These are phyloP conservation scores for Melipona quadrifasciata DNA, from an alignment of 1,140 invertebrate species.

Conservation along the genomic window DNA sequence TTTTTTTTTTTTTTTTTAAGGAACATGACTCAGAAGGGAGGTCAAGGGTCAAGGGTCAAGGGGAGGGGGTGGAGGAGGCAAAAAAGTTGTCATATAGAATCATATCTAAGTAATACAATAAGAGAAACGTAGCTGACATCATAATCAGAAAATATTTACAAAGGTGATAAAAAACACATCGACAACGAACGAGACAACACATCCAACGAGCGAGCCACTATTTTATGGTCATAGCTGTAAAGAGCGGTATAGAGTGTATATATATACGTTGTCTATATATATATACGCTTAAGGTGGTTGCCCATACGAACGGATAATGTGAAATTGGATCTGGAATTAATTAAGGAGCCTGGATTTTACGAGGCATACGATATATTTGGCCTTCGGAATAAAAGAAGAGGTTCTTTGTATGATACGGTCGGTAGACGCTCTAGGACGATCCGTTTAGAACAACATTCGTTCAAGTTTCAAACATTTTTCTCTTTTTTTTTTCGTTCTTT, in stretches of 20 bases:
- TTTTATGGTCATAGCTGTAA: constrained; percentile 80
- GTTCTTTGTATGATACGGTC: constrained; percentile 47
- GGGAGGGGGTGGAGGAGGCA: not conserved
- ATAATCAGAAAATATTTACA: constrained; percentile 80
- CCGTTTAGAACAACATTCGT: not conserved
- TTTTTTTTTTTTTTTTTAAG: not conserved
- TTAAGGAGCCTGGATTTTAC: constrained; percentile 49
- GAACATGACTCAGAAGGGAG: not conserved
- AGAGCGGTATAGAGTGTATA: constrained; percentile 70
- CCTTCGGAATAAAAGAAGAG: constrained; percentile 52
- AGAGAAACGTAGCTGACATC: constrained; percentile 77
- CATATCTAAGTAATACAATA: constrained; percentile 79
- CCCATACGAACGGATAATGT: constrained; percentile 59
- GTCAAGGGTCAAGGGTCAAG: too few relatives aligned
- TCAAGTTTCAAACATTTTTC: not conserved
- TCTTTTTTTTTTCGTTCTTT: not conserved
- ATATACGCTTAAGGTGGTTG: constrained; percentile 63
- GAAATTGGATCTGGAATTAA: constrained; percentile 39
- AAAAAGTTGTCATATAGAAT: constrained; percentile 71
- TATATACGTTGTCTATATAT: constrained; percentile 51
- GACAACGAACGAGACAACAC: constrained; percentile 82
- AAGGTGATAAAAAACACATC: constrained; percentile 81
- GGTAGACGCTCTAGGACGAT: constrained; percentile 64
- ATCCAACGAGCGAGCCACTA: constrained; percentile 82
- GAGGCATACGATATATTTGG: constrained; percentile 52